Base-by-base conservation (phyloP, 2,888 invertebrate species). In the Chymomyza caudatula region DNA sequence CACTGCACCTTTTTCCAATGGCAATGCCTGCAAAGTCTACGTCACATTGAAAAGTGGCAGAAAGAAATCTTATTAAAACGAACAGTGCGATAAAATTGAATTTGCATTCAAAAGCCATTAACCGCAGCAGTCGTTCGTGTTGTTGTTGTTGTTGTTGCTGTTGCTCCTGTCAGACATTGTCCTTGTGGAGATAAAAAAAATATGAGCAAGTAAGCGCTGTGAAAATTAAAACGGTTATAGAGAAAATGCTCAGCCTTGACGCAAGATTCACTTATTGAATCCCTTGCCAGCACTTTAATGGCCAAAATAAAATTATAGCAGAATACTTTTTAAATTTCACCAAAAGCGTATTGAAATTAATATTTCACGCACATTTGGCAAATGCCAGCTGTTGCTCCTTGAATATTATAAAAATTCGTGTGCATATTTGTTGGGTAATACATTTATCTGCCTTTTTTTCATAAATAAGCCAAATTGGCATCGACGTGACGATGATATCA, bases 101-200 rank as follows among this genome's bases (percentile, higher is more conserved):
- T 87, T 87, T 88, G 87, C 87, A 87, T 87, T 87, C 87, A 84
- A 88, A 90, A 89, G 86, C 88, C 89, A 89, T 89, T 89, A 90
- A 88, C 84, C 88, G 80, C 89, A 89, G 89, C 88, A 87, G 88
- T 88, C 82, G 81, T 86, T 77, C 64, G 61, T 60, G 66, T 43
- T 66, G 55, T 47, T 69, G 72, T 63, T n/a, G 88, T 88, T 81
- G 81, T 86, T 77, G 63, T 60, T 60, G 66, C 29, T 66, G 55
- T 47, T 69, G 72, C 62, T 65, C 60, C 43, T 52, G 69, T 61
- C 68, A 70, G 69, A 69, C 71, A 59, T 60, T 73, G 69, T 75
- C 71, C 75, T 74, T 74, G 73, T 25, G 17, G 17, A 63, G 58
- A 53, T n/a, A 43, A 54, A 66, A 57, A 37, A 23, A 56, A 15